Evolutionary conservation across 2,113 vertebrate species (phyloP).

Genomic region (Mungos mungo): DNA sequence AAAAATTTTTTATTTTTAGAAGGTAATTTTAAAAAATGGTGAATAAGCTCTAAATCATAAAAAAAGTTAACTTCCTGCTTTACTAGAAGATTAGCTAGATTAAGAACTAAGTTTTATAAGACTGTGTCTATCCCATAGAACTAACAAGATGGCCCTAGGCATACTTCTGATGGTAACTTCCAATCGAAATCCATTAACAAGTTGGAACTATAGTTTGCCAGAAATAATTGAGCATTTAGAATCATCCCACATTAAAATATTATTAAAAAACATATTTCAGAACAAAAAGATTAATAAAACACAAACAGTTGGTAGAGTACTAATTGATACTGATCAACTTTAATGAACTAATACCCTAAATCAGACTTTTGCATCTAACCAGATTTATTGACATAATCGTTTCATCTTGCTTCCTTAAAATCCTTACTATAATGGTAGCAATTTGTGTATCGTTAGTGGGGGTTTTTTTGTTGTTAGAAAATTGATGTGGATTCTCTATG

Average conservation of each 20-base stretch:
- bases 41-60: neutral
- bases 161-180: neutral
- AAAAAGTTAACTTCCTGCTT: neutral
- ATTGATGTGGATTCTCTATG: neutral
- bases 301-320: neutral
- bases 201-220: neutral
- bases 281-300: neutral
- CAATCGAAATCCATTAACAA: neutral
- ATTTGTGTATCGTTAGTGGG: neutral
- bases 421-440: neutral
- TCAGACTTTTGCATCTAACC: neutral
- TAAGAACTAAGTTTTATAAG: neutral
- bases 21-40: neutral
- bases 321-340: neutral
- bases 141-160: neutral
- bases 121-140: neutral
- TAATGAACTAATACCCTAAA: neutral
- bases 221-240: neutral
- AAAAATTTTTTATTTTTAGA: neutral
- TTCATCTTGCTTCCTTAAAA: neutral
- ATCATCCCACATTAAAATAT: neutral
- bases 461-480: neutral
- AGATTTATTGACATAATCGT: slow-evolving; percentile 1
- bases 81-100: neutral
- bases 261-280: slow-evolving; percentile 32